Conservation (phyloP, 2,797 vertebrate species). For the Oceanodroma leucorhoa region DNA sequence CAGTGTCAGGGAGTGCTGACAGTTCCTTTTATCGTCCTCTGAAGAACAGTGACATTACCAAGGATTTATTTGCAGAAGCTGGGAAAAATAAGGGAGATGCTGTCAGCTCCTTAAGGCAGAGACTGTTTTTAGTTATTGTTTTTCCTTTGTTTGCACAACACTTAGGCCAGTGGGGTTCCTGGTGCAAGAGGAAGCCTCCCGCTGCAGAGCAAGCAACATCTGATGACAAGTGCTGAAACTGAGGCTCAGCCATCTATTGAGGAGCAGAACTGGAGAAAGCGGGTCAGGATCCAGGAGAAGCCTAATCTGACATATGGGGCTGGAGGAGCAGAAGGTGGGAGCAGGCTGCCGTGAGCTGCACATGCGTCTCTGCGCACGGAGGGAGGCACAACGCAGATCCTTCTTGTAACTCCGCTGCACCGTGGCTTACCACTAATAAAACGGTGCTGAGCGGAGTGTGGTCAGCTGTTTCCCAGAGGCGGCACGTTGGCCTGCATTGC, state of each 20-base stretch:
- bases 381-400: not conserved
- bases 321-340: not conserved
- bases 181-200: not conserved
- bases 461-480: not conserved
- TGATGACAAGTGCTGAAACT: not conserved
- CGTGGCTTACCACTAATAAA: not conserved
- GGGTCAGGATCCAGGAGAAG: not conserved
- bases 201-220: not conserved
- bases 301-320: not conserved
- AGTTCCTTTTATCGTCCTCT: not conserved
- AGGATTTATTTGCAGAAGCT: slow-evolving; percentile 45
- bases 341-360: not conserved
- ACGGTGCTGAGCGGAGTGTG: not conserved
- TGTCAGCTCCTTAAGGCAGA: slow-evolving; percentile 35
- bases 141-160: not conserved
- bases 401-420: not conserved
- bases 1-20: not conserved
- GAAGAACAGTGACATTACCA: not conserved
- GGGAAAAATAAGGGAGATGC: not conserved
- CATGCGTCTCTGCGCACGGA: rapidly evolving
- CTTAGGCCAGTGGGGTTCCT: not conserved
- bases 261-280: not conserved
- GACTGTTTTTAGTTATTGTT: not conserved
- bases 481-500: not conserved
- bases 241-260: not conserved